These are phyloP conservation scores for Colostygia pectinataria DNA, from an alignment of 2,888 invertebrate genomes.

Conservation along the genomic window DNA sequence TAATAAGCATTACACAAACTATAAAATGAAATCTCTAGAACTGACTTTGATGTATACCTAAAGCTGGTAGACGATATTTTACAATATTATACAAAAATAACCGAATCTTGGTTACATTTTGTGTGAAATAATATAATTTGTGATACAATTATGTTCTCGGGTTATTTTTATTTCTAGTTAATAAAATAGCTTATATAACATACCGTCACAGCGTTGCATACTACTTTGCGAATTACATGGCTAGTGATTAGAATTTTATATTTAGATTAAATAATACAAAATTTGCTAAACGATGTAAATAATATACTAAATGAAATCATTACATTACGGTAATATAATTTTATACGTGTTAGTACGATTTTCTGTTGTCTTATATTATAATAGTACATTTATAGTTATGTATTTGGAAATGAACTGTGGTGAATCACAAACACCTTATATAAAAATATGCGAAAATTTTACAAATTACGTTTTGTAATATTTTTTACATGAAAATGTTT, in stretches of 20 bases:
- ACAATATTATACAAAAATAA: conserved; percentile 3
- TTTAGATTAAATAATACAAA: conserved; percentile 51
- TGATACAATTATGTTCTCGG: conserved; percentile 4
- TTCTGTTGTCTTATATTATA: conserved; percentile 16
- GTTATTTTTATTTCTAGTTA: conserved; percentile 10
- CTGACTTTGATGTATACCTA: conserved; percentile 40
- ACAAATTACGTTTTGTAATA: not conserved
- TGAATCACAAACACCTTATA: not conserved
- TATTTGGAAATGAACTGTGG: not conserved
- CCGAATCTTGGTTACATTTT: not conserved
- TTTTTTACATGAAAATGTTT: not conserved
- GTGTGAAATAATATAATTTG: conserved; percentile 3
- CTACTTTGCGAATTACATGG: conserved; percentile 74
- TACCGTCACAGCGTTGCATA: conserved; percentile 37
- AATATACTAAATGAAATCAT: conserved; percentile 49
- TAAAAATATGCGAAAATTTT: not conserved
- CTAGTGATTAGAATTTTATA: conserved; percentile 82
- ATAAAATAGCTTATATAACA: conserved; percentile 27
- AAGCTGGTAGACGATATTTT: conserved; percentile 38
- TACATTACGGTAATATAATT: conserved; percentile 26
- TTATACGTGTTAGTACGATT: conserved; percentile 15
- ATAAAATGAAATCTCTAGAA: conserved; percentile 43
- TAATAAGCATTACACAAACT: conserved; percentile 24
- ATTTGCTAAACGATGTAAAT: conserved; percentile 57
- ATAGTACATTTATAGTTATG: not conserved